Evolutionary conservation across 1,140 invertebrate species (phyloP).

Genomic region (Nasonia vitripennis): DNA sequence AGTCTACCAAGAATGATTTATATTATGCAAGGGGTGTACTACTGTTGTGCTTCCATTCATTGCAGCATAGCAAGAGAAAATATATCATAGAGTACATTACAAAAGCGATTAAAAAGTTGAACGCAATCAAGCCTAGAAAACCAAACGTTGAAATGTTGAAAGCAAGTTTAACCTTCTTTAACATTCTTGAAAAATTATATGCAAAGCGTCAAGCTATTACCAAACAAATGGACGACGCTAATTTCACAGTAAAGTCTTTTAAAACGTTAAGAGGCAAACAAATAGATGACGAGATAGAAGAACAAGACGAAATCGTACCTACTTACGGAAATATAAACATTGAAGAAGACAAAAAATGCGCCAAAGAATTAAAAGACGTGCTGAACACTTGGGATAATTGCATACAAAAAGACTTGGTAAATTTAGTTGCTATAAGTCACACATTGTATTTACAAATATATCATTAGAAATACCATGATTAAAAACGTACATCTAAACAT

Average conservation of each 20-base stretch:
- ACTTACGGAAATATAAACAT: slow-evolving; percentile 66
- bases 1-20: slow-evolving; percentile 1
- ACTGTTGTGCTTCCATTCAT: slow-evolving; percentile 61
- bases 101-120: slow-evolving; percentile 57
- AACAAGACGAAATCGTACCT: slow-evolving; percentile 61
- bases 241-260: slow-evolving; percentile 56
- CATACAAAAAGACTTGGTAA: slow-evolving; percentile 59
- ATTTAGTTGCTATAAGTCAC: slow-evolving; percentile 9
- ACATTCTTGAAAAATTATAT: slow-evolving; percentile 58
- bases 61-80: slow-evolving; percentile 50
- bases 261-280: slow-evolving; percentile 44
- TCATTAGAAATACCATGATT: background rate
- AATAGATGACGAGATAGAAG: slow-evolving; percentile 50
- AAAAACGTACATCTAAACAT: slow-evolving; percentile 13
- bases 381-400: slow-evolving; percentile 62
- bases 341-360: slow-evolving; percentile 58
- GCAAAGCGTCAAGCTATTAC: slow-evolving; percentile 57
- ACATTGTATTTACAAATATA: slow-evolving; percentile 13
- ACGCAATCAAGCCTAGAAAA: slow-evolving; percentile 35
- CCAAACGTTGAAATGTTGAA: slow-evolving; percentile 53
- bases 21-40: slow-evolving; percentile 61
- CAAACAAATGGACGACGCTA: slow-evolving; percentile 60
- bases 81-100: slow-evolving; percentile 56
- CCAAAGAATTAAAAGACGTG: slow-evolving; percentile 55
- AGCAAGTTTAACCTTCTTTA: slow-evolving; percentile 64